phyloP scores from a whole-genome alignment of 2,113 vertebrate species.

The Proterorhinus semilunaris region DNA sequence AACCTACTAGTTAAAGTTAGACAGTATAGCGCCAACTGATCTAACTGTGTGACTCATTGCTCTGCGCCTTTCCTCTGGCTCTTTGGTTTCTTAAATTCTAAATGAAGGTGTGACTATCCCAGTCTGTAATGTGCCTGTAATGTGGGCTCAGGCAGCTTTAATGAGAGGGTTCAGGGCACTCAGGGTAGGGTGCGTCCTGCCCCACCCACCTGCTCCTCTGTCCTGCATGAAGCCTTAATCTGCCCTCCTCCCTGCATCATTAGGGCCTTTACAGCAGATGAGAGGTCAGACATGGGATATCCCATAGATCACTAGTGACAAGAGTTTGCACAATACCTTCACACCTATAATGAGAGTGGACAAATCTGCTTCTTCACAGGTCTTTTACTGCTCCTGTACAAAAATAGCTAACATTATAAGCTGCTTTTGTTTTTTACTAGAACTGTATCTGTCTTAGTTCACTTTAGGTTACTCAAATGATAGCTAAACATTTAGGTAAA shows the following conservation, averaged over 20 bases:
- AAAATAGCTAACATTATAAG: background rate
- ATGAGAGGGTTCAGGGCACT: conserved; percentile 58
- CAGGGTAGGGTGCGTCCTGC: conserved; percentile 32
- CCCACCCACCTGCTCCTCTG: conserved; percentile 47
- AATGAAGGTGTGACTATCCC: conserved; percentile 10
- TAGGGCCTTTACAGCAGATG: conserved; percentile 65
- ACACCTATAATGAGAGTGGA: conserved; percentile 36
- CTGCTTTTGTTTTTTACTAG: background rate
- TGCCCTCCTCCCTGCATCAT: conserved; percentile 59
- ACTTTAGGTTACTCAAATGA: background rate
- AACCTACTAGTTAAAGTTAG: too few relatives aligned
- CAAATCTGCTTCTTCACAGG: conserved; percentile 25
- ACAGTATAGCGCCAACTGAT: too few relatives aligned
- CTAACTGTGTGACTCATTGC: background rate
- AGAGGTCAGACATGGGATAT: conserved; percentile 52
- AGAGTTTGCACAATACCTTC: conserved; percentile 67
- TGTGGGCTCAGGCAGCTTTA: conserved; percentile 42
- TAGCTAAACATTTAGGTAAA: too few relatives aligned
- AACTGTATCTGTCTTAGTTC: background rate
- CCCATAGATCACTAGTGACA: conserved; percentile 59
- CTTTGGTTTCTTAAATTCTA: background rate
- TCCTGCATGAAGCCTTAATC: conserved; percentile 61
- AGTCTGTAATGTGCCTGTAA: conserved; percentile 47
- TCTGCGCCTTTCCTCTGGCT: background rate
- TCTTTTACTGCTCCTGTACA: background rate